Percentiles rank a stretch among this genome's conserved stretches.
Conservation (phyloP, 2,113 vertebrate species). For the Callorhinus ursinus region DNA sequence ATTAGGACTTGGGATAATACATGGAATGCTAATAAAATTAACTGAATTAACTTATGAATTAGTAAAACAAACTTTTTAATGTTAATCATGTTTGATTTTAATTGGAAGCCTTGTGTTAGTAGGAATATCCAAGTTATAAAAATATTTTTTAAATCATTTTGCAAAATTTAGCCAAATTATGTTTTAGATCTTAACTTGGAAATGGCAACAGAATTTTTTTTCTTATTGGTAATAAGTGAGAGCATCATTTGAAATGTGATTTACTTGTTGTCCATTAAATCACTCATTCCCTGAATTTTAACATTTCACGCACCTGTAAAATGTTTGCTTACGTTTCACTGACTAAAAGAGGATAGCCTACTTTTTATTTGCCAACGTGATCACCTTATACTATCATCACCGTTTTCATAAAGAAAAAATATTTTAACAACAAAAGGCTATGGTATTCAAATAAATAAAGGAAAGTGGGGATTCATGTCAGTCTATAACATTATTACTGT, state of each 20-base stretch:
- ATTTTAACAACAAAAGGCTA: slow-evolving; percentile 15
- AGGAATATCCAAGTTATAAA: not conserved
- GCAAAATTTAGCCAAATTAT: not conserved
- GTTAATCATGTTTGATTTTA: slow-evolving; percentile 45
- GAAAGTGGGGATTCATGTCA: not conserved
- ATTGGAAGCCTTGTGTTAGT: slow-evolving; percentile 2
- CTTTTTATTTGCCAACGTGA: slow-evolving; percentile 20
- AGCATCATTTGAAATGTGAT: not conserved
- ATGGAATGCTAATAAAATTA: slow-evolving; percentile 19
- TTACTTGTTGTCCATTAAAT: not conserved
- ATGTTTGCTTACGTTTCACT: not conserved
- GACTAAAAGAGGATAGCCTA: not conserved
- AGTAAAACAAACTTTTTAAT: slow-evolving; percentile 17
- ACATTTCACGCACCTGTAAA: not conserved
- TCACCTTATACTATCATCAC: not conserved
- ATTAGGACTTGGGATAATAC: not conserved
- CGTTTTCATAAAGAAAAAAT: slow-evolving; percentile 42
- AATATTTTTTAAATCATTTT: slow-evolving; percentile 27
- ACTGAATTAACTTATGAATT: slow-evolving; percentile 46
- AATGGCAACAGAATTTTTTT: not conserved
- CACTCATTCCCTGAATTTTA: slow-evolving; percentile 3
- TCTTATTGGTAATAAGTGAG: not conserved
- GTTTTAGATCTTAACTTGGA: slow-evolving; percentile 42
- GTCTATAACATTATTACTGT: not conserved
- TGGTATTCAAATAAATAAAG: slow-evolving; percentile 32